phyloP scores from a whole-genome alignment of 2,113 vertebrate genomes.

The Cebidichthys violaceus region DNA sequence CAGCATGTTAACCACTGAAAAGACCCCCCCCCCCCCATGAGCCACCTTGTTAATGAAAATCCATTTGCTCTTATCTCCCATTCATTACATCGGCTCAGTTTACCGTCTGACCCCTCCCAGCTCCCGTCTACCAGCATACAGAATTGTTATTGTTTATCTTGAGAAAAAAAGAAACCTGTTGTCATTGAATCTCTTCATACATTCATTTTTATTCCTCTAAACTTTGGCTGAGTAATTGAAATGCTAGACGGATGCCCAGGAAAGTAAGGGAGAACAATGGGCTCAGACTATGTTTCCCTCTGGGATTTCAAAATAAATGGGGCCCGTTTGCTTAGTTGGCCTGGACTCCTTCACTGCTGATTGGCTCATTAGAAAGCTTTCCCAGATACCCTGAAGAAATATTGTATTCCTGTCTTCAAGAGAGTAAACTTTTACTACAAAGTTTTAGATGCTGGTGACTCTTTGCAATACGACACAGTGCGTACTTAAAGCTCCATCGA shows the following conservation, averaged over 20 bases:
- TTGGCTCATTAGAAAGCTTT: slow-evolving; percentile 46
- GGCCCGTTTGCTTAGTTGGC: slow-evolving; percentile 27
- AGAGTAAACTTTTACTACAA: slow-evolving; percentile 11
- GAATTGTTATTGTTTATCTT: slow-evolving; percentile 8
- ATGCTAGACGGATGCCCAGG: neutral
- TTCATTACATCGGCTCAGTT: slow-evolving; percentile 33
- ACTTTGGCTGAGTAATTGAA: slow-evolving; percentile 29
- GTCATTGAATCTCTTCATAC: neutral
- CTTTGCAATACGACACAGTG: neutral
- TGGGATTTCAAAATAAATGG: slow-evolving; percentile 29
- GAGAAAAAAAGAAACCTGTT: neutral
- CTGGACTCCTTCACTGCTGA: slow-evolving; percentile 16
- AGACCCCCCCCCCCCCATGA: neutral
- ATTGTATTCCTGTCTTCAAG: slow-evolving; percentile 39
- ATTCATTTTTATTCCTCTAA: neutral
- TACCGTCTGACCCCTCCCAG: slow-evolving; percentile 8
- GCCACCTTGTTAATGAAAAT: slow-evolving; percentile 44
- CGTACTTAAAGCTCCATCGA: slow-evolving; percentile 6
- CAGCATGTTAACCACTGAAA: neutral
- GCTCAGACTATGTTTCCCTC: neutral
- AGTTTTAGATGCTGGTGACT: slow-evolving; percentile 13
- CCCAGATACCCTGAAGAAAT: slow-evolving; percentile 1
- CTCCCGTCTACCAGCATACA: neutral
- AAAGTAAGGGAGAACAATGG: slow-evolving; percentile 17
- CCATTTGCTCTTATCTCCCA: slow-evolving; percentile 48